Evolutionary conservation across 1,140 invertebrate genomes (phyloP), one percentile per base, ranked within the genome.

Genomic region (Drosophila paulistorum): DNA sequence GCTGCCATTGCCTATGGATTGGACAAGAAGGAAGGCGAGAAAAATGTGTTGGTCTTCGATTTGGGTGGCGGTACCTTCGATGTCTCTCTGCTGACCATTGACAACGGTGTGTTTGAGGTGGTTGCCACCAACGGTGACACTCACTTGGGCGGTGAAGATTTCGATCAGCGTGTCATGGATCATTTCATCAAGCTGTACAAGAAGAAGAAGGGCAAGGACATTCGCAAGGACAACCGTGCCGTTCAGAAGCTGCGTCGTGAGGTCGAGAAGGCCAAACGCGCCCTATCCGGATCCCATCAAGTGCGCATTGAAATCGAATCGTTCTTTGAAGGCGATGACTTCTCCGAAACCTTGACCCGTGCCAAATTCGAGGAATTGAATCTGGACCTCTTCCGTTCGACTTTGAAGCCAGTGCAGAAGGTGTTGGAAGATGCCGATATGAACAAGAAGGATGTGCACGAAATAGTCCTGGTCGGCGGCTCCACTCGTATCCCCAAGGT

Each of bases 361-460:
- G 99, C 99, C 85, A 99, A 99, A 94, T 99, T 99, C 92, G 99
- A 99, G 92, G 99, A 99, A 93, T 93, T 99, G 90, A 99, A 99
- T 94, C 98, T 99, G 97, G 98, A 99, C 93, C 94, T 99, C 39
- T 99, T 99, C 97, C 95, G 97, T 86, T 98, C 97, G 26, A 99
- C 99, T 3, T 94, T 99, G 93, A 99, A 99, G 93, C 99, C 99
- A 9, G 98, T 99, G n/a, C 97, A 98, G 90, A 98, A 99, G 92
- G 97, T 98, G 41, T 93, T 99, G 74, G 98, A 99, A 93, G 99
- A 99, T 93, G 97, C 98, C 64, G 98, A 99, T 91, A 96, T 99
- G 95, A 98, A 98, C 93, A 99, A 99, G 92, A 98, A 98, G 87
- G 98, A 99, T 85, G 97, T 99, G 66, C 96, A 99, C 93, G 99